These are phyloP conservation scores for Hypercompe scribonia DNA, from an alignment of 2,888 invertebrate genomes.

Conservation along the genomic window DNA sequence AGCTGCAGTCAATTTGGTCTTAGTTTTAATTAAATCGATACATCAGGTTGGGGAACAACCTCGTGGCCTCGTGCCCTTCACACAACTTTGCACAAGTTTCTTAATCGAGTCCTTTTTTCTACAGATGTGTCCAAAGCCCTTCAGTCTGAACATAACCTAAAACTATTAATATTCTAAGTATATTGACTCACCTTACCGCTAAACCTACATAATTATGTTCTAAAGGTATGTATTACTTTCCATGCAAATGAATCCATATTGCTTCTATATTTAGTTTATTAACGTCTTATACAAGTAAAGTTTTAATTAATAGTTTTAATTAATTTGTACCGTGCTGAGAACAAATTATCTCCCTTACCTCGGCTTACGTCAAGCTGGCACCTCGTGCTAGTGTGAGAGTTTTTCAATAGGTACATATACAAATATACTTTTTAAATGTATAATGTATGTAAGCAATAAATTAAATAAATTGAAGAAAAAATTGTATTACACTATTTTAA, in stretches of 20 bases:
- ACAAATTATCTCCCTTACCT: constrained; percentile 16
- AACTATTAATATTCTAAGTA: background rate
- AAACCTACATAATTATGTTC: constrained; percentile 1
- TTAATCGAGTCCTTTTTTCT: too few species aligned
- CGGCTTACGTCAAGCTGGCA: constrained; percentile 4
- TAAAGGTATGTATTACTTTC: constrained; percentile 9
- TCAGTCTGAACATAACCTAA: background rate
- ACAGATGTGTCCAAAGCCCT: too few species aligned
- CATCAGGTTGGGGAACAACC: too few species aligned
- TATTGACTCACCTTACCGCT: background rate
- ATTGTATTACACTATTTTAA: too few species aligned
- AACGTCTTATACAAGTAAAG: constrained; percentile 16
- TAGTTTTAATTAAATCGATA: too few species aligned
- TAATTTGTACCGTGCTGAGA: constrained; percentile 26
- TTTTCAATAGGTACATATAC: background rate
- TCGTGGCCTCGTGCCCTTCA: too few species aligned
- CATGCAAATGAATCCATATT: constrained; percentile 4
- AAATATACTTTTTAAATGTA: background rate
- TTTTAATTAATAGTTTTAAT: constrained; percentile 37
- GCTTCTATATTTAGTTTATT: constrained; percentile 8
- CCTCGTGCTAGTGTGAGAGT: background rate
- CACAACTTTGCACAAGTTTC: too few species aligned
- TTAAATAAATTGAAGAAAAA: too few species aligned
- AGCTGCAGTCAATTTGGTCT: too few species aligned
- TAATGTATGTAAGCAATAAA: too few species aligned